Conservation (phyloP, 2,113 vertebrate genomes). For the Ameiurus melas region DNA sequence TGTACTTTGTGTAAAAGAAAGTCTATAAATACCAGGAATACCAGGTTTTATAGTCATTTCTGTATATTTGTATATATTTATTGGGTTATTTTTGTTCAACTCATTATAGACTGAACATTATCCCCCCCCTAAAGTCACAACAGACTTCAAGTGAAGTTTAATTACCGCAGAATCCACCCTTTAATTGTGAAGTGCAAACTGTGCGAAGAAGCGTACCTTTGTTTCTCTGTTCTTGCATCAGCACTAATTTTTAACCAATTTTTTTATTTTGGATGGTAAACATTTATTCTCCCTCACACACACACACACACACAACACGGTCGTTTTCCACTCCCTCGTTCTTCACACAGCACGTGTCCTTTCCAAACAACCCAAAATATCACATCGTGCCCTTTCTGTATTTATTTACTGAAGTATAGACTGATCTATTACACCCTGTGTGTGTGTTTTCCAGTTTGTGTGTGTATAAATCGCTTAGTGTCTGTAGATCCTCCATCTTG, state of each 20-base stretch:
- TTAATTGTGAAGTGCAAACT: not conserved
- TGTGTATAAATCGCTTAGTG: not conserved
- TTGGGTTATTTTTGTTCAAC: not conserved
- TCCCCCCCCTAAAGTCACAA: not conserved
- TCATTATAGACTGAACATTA: not conserved
- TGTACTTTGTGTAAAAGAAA: too few relatives aligned
- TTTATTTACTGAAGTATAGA: not conserved
- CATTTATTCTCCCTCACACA: not conserved
- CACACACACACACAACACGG: not conserved
- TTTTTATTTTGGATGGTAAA: not conserved
- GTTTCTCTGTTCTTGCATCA: not conserved
- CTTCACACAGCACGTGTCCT: not conserved
- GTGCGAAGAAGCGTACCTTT: not conserved
- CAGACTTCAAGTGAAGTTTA: not conserved
- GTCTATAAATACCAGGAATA: not conserved
- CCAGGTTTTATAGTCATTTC: not conserved
- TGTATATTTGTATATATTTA: not conserved
- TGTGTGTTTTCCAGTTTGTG: not conserved
- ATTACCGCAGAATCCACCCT: not conserved
- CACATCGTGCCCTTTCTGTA: conserved; percentile 8
- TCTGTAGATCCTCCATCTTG: not conserved
- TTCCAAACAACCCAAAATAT: conserved; percentile 22
- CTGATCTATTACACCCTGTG: not conserved
- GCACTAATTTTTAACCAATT: not conserved
- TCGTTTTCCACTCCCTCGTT: not conserved